Conservation (phyloP, 2,888 invertebrate genomes). For the Embidobia sp. region DNA sequence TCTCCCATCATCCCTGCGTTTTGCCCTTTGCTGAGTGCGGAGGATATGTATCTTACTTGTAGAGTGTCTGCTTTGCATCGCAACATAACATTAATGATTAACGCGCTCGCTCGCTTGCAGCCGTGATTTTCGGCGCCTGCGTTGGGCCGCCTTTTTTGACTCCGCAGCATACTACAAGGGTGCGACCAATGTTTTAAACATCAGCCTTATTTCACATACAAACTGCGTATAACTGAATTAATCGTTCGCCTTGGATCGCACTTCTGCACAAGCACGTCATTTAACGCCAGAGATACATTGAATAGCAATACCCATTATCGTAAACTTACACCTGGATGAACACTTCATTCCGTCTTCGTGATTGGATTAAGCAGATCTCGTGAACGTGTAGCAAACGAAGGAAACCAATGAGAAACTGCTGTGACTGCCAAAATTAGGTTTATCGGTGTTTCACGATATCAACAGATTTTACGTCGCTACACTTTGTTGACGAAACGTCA, state of each 20-base stretch:
- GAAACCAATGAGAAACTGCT: slow-evolving; percentile 49
- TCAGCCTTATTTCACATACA: slow-evolving; percentile 24
- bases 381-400: slow-evolving; percentile 50
- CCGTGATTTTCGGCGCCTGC: slow-evolving; percentile 22
- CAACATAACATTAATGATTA: slow-evolving; percentile 57
- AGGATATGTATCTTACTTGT: slow-evolving; percentile 52
- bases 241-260: slow-evolving; percentile 47
- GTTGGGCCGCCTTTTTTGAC: slow-evolving; percentile 24
- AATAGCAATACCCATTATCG: slow-evolving; percentile 77
- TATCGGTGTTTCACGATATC: slow-evolving; percentile 50
- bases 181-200: slow-evolving; percentile 40
- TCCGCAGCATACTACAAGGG: slow-evolving; percentile 21
- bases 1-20: slow-evolving; percentile 63
- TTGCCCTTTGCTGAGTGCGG: slow-evolving; percentile 35
- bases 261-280: slow-evolving; percentile 66
- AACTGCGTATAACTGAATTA: slow-evolving; percentile 56
- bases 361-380: slow-evolving; percentile 72
- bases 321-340: slow-evolving; percentile 74
- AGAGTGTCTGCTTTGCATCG: slow-evolving; percentile 56
- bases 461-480: slow-evolving; percentile 21
- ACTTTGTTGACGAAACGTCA: slow-evolving; percentile 5
- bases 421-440: slow-evolving; percentile 48
- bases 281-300: slow-evolving; percentile 74
- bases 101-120: slow-evolving; percentile 5
- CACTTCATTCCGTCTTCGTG: slow-evolving; percentile 72